Conservation (phyloP, 1,140 invertebrate genomes). For the Coelopa frigida region DNA sequence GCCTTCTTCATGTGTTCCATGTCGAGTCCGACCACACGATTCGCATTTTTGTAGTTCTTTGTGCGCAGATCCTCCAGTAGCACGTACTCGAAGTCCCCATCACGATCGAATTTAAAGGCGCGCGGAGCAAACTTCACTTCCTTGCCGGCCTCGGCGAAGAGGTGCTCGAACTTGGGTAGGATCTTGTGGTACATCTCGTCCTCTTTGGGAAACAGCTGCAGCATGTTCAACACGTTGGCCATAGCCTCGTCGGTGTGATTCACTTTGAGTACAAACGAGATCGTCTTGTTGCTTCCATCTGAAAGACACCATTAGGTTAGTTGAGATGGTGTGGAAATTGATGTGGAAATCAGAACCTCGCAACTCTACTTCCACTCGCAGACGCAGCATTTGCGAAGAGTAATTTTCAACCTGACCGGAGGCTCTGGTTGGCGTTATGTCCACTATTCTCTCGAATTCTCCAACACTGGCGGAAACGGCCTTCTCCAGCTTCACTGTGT, state of each 20-base stretch:
- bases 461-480: constrained; percentile 23
- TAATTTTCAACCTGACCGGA: constrained; percentile 24
- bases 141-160: constrained; percentile 27
- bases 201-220: constrained; percentile 34
- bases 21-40: constrained; percentile 49
- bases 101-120: constrained; percentile 31
- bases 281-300: constrained; percentile 25
- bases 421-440: constrained; percentile 14
- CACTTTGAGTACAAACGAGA: constrained; percentile 31
- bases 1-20: constrained; percentile 47
- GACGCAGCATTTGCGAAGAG: constrained; percentile 25
- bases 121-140: constrained; percentile 30
- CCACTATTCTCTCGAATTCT: constrained; percentile 20
- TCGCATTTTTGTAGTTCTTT: constrained; percentile 50
- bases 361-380: constrained; percentile 28
- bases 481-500: constrained; percentile 28
- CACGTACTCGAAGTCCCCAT: constrained; percentile 39
- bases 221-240: constrained; percentile 21
- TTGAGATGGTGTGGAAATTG: not conserved
- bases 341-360: constrained; percentile 16
- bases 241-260: constrained; percentile 26
- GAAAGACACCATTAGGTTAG: not conserved
- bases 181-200: constrained; percentile 31
- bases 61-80: constrained; percentile 48
- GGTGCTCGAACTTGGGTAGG: constrained; percentile 34